phyloP scores from a whole-genome alignment of 2,113 vertebrate genomes.

The Myanophis thanlyinensis region DNA sequence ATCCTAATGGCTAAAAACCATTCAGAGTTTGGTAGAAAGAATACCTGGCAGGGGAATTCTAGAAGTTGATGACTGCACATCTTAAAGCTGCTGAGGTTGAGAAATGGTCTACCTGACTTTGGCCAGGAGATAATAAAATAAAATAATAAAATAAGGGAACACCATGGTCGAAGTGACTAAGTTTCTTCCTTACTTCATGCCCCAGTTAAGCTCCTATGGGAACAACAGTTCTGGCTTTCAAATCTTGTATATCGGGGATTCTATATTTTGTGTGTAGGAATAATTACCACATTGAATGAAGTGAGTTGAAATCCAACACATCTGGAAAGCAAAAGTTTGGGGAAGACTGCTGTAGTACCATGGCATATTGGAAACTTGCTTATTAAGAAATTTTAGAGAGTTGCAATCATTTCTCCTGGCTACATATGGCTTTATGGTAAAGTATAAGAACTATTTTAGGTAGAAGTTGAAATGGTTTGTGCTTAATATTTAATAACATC shows the following conservation, averaged over 20 bases:
- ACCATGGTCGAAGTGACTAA: background rate
- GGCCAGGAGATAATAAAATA: background rate
- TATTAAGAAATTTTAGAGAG: background rate
- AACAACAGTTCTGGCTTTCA: background rate
- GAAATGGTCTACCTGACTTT: background rate
- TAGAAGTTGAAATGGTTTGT: background rate
- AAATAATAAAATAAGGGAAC: background rate
- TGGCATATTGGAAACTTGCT: background rate
- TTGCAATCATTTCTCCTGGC: background rate
- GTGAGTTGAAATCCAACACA: background rate
- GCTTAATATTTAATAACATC: constrained; percentile 1
- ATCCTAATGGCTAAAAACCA: background rate
- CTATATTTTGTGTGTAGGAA: background rate
- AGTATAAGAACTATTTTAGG: background rate
- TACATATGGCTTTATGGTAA: background rate
- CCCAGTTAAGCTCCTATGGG: background rate
- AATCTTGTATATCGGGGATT: background rate
- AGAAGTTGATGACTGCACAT: background rate
- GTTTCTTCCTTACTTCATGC: background rate
- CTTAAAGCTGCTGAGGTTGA: background rate
- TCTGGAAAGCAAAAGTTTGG: background rate
- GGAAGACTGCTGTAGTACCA: background rate
- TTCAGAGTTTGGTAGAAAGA: background rate
- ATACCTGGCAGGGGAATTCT: background rate
- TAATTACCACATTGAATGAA: background rate